phyloP scores from a whole-genome alignment of 2,888 invertebrate genomes.

The Parnassius smintheus region DNA sequence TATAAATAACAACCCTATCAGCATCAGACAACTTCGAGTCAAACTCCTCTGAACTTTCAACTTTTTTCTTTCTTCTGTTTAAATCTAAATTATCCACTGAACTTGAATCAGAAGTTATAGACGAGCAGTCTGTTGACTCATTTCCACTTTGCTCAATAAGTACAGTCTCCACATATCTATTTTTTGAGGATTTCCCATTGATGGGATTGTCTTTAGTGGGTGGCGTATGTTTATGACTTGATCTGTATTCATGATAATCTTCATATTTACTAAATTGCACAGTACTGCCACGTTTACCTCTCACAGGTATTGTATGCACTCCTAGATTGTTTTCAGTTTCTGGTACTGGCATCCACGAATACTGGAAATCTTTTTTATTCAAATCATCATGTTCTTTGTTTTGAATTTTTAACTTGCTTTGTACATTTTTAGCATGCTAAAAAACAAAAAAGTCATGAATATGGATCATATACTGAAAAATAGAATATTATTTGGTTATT shows the following conservation, averaged over 20 bases:
- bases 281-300: constrained; percentile 50
- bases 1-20: constrained; percentile 69
- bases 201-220: constrained; percentile 61
- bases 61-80: constrained; percentile 32
- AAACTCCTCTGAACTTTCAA: constrained; percentile 28
- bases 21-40: constrained; percentile 53
- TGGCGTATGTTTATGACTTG: constrained; percentile 71
- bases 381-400: constrained; percentile 32
- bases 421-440: constrained; percentile 41
- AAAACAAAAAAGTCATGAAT: constrained; percentile 11
- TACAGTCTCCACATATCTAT: constrained; percentile 44
- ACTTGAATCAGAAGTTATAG: constrained; percentile 50
- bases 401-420: constrained; percentile 47
- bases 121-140: constrained; percentile 44
- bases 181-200: constrained; percentile 32
- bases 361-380: constrained; percentile 53
- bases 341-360: constrained; percentile 75
- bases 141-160: constrained; percentile 43
- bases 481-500: no score
- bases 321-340: constrained; percentile 63
- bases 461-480: no score
- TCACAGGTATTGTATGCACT: constrained; percentile 63
- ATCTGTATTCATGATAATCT: constrained; percentile 72
- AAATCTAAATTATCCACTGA: constrained; percentile 48
- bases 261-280: constrained; percentile 68